Percentiles rank a stretch among this genome's conserved stretches.
Evolutionary conservation across 2,888 invertebrate species (phyloP).

Genomic region (Spisula subtruncata): DNA sequence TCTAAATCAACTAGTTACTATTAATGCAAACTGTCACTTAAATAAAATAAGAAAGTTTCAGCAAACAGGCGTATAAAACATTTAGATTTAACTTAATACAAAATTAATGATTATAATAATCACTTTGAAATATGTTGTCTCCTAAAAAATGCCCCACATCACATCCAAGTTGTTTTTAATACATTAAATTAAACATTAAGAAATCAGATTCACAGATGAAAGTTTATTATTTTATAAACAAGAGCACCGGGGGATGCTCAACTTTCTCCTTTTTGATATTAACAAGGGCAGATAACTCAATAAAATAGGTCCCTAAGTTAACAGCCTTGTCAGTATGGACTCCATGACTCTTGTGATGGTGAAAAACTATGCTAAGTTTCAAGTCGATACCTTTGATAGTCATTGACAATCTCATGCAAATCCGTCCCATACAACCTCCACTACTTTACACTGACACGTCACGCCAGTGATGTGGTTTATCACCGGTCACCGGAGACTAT

Average conservation of each 20-base stretch:
- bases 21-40: slow-evolving; percentile 25
- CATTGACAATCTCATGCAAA: no score
- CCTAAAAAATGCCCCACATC: neutral
- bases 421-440: no score
- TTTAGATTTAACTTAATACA: neutral
- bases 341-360: no score
- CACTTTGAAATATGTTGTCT: neutral
- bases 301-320: neutral
- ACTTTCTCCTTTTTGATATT: no score
- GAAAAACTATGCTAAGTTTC: no score
- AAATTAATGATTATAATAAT: neutral
- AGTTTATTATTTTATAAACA: neutral
- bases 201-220: neutral
- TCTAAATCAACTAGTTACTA: slow-evolving; percentile 24
- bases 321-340: no score
- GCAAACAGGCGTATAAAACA: neutral
- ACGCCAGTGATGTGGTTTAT: no score
- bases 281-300: no score
- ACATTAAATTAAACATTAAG: neutral
- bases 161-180: neutral
- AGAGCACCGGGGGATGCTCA: no score
- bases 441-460: no score
- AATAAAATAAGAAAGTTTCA: slow-evolving; percentile 4
- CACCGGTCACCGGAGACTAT: no score
- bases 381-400: no score